Evolutionary conservation across 2,113 vertebrate species (phyloP).

Genomic region (Corynorhinus townsendii): DNA sequence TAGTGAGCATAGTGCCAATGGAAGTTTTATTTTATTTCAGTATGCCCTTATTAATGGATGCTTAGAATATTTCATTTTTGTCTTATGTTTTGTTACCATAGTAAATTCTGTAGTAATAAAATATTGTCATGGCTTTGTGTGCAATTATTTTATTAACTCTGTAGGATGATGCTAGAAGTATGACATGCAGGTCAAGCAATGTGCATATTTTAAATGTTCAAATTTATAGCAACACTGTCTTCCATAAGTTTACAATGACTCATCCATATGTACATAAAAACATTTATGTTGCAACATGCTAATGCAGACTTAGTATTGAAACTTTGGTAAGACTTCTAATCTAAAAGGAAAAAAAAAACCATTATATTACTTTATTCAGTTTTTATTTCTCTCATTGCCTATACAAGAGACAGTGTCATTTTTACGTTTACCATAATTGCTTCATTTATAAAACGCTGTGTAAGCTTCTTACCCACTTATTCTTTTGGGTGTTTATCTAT

Average conservation of each 20-base stretch:
- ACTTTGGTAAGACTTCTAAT: neutral
- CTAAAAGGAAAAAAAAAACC: neutral
- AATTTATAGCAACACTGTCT: neutral
- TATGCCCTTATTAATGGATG: neutral
- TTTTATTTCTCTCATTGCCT: neutral
- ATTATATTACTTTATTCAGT: neutral
- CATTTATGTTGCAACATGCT: neutral
- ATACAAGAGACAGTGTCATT: neutral
- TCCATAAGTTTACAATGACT: neutral
- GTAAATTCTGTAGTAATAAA: neutral
- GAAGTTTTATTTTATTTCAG: neutral
- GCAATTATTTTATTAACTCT: neutral
- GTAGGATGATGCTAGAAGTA: neutral
- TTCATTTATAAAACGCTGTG: neutral
- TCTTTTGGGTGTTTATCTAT: neutral
- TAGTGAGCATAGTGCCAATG: neutral
- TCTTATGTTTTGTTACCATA: neutral
- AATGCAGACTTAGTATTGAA: neutral
- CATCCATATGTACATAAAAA: neutral
- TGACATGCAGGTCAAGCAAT: neutral
- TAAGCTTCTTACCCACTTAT: neutral
- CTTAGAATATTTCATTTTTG: neutral
- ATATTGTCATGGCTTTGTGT: neutral
- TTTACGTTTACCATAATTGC: neutral
- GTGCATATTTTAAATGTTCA: neutral